These are phyloP conservation scores for Andrena camellia DNA, from an alignment of 2,888 invertebrate species.

Conservation along the genomic window DNA sequence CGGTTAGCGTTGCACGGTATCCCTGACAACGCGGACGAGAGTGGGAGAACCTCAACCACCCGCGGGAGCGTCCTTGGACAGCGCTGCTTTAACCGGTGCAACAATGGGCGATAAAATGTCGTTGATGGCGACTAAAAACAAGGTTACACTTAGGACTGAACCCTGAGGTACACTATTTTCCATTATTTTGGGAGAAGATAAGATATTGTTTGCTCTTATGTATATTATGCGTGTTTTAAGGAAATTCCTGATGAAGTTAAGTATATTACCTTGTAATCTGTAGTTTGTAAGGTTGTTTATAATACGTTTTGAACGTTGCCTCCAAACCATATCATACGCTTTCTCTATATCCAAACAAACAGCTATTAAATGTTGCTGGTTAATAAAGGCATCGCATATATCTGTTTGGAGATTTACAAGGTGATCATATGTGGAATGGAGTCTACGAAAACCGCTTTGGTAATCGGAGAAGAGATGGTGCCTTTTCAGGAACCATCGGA, in stretches of 20 bases:
- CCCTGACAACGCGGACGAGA: too few relatives aligned
- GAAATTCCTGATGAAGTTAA: slow-evolving; percentile 6
- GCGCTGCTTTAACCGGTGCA: slow-evolving; percentile 4
- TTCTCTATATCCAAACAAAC: slow-evolving; percentile 1
- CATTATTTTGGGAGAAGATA: not conserved
- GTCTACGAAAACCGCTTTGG: slow-evolving; percentile 18
- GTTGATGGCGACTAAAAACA: slow-evolving; percentile 22
- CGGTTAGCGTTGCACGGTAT: too few relatives aligned
- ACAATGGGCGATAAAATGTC: not conserved
- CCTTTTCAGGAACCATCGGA: slow-evolving; percentile 12
- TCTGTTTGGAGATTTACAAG: not conserved
- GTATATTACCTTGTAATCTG: not conserved
- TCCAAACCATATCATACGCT: slow-evolving; percentile 24
- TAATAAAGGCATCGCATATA: slow-evolving; percentile 18
- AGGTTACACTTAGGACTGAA: slow-evolving; percentile 17
- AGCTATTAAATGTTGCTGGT: not conserved
- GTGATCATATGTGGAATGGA: not conserved
- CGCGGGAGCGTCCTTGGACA: too few relatives aligned
- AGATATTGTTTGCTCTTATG: not conserved
- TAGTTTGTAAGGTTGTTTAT: not conserved
- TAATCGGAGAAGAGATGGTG: not conserved
- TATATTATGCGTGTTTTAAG: slow-evolving; percentile 1
- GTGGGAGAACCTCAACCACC: too few relatives aligned
- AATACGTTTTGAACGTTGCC: not conserved
- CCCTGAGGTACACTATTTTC: slow-evolving; percentile 20